Evolutionary conservation across 2,888 invertebrate species (phyloP).

Genomic region (Lepas anatifera): DNA sequence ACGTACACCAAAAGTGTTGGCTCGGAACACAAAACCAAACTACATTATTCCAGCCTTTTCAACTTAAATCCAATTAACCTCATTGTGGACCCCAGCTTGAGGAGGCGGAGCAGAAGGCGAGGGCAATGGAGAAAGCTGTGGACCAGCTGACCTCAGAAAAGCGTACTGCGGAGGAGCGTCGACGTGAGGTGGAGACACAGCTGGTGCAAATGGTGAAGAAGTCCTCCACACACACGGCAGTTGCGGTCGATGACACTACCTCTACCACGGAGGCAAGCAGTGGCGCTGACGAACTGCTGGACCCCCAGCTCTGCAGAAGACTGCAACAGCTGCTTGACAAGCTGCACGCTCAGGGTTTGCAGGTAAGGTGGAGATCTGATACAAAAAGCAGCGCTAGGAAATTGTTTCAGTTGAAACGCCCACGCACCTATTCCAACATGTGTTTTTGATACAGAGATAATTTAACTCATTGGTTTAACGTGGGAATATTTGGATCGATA

Average conservation of each 20-base stretch:
- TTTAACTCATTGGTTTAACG: no score
- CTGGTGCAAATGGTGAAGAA: neutral
- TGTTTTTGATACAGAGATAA: no score
- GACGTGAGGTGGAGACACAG: constrained; percentile 1
- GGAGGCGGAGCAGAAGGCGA: neutral
- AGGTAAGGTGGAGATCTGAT: neutral
- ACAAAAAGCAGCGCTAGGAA: no score
- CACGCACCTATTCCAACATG: no score
- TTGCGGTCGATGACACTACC: neutral
- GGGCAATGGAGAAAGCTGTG: neutral
- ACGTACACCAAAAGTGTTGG: no score
- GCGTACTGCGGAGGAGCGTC: neutral
- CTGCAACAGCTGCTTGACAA: constrained; percentile 6
- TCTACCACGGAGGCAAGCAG: neutral
- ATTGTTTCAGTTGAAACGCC: no score
- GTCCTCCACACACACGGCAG: neutral
- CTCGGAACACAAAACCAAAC: no score
- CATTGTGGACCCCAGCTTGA: no score
- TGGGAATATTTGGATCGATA: no score
- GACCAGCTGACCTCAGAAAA: neutral
- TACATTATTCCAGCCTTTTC: no score
- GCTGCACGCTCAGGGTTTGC: neutral
- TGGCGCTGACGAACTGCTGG: neutral
- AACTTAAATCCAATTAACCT: no score
- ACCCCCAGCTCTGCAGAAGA: neutral